Conservation (phyloP, 2,888 invertebrate species). For the Rhimphoctona megacephalus region DNA sequence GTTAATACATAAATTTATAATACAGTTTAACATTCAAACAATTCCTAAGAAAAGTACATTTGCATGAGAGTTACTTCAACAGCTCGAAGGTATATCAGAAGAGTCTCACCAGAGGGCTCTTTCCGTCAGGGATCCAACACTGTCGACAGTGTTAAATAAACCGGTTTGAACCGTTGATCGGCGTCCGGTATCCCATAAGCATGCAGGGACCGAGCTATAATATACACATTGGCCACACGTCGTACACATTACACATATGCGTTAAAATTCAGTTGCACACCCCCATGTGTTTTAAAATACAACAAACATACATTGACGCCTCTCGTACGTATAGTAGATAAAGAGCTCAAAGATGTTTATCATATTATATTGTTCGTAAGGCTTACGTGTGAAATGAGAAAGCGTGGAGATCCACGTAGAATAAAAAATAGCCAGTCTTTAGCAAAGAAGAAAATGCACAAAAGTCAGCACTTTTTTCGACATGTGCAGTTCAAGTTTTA, state of each 20-base stretch:
- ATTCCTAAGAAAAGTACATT: background rate
- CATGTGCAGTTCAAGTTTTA: background rate
- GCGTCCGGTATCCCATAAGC: constrained; percentile 34
- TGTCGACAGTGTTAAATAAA: constrained; percentile 62
- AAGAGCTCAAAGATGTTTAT: constrained; percentile 43
- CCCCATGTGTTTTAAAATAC: constrained; percentile 22
- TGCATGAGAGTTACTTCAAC: background rate
- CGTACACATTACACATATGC: constrained; percentile 20
- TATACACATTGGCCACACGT: constrained; percentile 37
- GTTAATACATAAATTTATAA: background rate
- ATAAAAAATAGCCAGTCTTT: background rate
- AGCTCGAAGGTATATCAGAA: background rate
- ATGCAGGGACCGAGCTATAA: constrained; percentile 46
- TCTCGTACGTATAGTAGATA: constrained; percentile 32
- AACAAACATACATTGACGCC: constrained; percentile 31
- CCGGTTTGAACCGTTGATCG: constrained; percentile 75
- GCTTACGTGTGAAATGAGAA: constrained; percentile 47
- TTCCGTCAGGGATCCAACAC: constrained; percentile 23
- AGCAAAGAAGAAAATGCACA: background rate
- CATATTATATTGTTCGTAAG: constrained; percentile 19
- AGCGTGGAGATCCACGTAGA: constrained; percentile 27
- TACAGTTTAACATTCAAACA: background rate
- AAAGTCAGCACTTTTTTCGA: background rate
- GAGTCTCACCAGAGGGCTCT: constrained; percentile 31
- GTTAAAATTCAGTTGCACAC: constrained; percentile 30